phyloP scores from a whole-genome alignment of 2,113 vertebrate genomes.

The Phyllostomus hastatus region DNA sequence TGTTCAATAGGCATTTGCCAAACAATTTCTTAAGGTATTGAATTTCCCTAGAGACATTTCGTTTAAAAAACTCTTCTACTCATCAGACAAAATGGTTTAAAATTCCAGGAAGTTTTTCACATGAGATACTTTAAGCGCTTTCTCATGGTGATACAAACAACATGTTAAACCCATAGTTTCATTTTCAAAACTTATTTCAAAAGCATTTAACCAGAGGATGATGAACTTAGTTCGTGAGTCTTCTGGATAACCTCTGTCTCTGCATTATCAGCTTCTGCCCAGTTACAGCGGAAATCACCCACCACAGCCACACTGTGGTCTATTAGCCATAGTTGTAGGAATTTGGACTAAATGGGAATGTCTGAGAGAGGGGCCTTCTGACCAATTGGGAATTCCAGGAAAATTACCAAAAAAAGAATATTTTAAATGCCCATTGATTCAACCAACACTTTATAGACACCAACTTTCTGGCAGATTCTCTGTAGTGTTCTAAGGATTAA shows the following conservation, averaged over 20 bases:
- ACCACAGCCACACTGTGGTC: background rate
- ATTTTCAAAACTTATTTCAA: background rate
- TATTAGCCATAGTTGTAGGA: background rate
- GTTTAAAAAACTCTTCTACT: background rate
- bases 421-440: background rate
- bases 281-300: background rate
- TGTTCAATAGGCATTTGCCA: background rate
- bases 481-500: background rate
- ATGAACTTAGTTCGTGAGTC: background rate
- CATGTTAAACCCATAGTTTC: background rate
- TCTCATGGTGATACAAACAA: background rate
- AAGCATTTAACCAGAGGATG: background rate
- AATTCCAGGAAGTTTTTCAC: background rate
- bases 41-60: background rate
- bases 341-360: background rate
- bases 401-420: background rate
- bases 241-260: background rate
- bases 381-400: conserved; percentile 22
- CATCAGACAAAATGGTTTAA: background rate
- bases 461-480: background rate
- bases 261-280: background rate
- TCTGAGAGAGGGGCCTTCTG: background rate
- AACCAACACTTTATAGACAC: background rate
- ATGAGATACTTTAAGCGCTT: background rate
- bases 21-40: background rate